Evolutionary conservation across 2,888 invertebrate genomes (phyloP).

Genomic region (Lepidocyrtinus sp.): DNA sequence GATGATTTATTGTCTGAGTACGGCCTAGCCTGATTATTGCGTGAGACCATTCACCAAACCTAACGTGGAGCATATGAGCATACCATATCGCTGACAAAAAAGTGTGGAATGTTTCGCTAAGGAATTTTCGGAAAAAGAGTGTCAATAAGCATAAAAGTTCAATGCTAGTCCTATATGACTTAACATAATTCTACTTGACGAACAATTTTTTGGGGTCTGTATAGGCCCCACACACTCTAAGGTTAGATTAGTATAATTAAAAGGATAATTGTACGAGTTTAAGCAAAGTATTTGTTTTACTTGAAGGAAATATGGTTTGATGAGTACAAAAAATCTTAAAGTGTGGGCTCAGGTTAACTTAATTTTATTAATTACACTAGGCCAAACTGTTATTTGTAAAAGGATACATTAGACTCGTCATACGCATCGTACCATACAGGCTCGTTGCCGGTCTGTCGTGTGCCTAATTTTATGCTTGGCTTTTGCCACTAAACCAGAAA

Average conservation of each 20-base stretch:
- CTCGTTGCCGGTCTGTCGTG: conserved; percentile 32
- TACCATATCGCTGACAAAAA: too few species aligned
- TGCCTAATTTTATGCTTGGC: conserved; percentile 39
- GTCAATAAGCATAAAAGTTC: conserved; percentile 9
- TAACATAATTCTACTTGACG: background rate
- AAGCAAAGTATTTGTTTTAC: conserved; percentile 5
- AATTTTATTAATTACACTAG: background rate
- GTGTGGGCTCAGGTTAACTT: too few species aligned
- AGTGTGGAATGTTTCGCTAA: background rate
- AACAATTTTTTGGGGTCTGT: conserved; percentile 5
- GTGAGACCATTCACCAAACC: conserved; percentile 21
- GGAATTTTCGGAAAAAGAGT: background rate
- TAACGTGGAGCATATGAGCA: too few species aligned
- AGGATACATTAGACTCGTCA: too few species aligned
- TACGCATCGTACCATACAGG: too few species aligned
- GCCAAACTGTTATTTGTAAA: conserved; percentile 13
- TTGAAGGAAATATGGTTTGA: conserved; percentile 39
- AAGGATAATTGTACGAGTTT: background rate
- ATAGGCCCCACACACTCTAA: too few species aligned
- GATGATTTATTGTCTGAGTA: conserved; percentile 2
- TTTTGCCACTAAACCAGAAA: conserved; percentile 40
- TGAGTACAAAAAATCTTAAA: conserved; percentile 22
- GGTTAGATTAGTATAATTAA: conserved; percentile 10
- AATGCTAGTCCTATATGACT: conserved; percentile 1
- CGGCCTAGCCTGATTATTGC: conserved; percentile 24